Percentiles rank a stretch among this genome's conserved stretches.
phyloP scores from a whole-genome alignment of 2,113 vertebrate genomes.

The Atlantisia rogersi region DNA sequence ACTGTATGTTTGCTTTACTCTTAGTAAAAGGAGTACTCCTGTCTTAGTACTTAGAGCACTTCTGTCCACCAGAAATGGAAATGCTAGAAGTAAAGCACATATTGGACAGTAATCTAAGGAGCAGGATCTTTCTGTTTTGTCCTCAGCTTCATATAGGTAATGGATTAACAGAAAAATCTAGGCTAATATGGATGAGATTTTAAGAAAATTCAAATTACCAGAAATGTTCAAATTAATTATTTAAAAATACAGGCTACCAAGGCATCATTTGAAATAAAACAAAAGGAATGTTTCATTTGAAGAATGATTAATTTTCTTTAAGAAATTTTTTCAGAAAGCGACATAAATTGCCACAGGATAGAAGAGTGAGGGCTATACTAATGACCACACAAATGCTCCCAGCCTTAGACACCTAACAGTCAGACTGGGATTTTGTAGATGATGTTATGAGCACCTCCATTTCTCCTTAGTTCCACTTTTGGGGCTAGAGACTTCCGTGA shows the following conservation, averaged over 20 bases:
- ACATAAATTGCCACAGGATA: neutral
- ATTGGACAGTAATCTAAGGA: neutral
- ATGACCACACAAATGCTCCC: neutral
- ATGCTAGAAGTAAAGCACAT: neutral
- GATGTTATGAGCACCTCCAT: neutral
- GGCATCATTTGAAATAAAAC: neutral
- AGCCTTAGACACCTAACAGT: neutral
- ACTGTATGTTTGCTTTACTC: neutral
- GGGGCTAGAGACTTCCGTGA: neutral
- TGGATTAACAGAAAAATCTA: neutral
- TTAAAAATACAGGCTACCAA: neutral
- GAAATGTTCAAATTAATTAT: neutral
- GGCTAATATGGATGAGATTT: neutral
- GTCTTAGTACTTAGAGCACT: neutral
- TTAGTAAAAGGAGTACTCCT: neutral
- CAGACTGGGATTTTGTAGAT: neutral
- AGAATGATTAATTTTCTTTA: neutral
- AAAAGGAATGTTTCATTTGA: neutral
- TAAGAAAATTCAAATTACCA: neutral
- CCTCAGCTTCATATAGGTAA: neutral
- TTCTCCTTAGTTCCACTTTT: neutral
- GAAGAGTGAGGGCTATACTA: neutral
- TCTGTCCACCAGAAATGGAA: neutral
- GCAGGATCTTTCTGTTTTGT: neutral
- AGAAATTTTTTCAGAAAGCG: neutral